Percentiles rank a stretch among this genome's conserved stretches.
These are phyloP conservation scores for Agapostemon virescens DNA, from an alignment of 2,888 invertebrate genomes.

Conservation along the genomic window DNA sequence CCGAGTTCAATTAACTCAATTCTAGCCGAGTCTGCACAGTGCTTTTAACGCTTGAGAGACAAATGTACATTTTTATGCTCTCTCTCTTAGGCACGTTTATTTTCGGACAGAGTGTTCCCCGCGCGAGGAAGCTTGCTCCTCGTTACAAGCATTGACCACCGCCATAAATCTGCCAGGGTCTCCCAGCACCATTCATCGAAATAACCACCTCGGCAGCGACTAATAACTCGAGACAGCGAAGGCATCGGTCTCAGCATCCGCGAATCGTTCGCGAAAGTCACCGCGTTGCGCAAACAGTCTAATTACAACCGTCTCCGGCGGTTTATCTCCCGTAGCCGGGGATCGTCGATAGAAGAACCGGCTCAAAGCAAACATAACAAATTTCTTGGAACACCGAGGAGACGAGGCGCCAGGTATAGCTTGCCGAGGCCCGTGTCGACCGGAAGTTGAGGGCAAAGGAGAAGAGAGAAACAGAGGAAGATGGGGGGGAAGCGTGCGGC, in stretches of 20 bases:
- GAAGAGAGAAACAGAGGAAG: background rate
- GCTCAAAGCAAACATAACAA: constrained; percentile 5
- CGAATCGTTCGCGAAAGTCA: background rate
- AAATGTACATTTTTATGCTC: no score
- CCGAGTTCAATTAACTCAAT: no score
- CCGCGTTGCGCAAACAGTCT: background rate
- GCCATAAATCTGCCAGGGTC: background rate
- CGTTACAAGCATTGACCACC: background rate
- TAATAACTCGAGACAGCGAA: background rate
- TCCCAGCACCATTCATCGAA: background rate
- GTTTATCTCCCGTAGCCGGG: background rate
- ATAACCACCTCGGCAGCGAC: background rate
- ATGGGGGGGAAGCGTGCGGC: background rate
- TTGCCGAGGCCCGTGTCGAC: background rate
- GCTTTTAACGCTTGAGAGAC: no score
- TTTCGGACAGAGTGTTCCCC: no score
- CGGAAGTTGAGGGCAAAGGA: background rate
- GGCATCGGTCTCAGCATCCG: background rate
- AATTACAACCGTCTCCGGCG: background rate
- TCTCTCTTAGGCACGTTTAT: no score
- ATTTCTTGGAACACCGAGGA: background rate
- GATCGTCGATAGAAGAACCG: background rate
- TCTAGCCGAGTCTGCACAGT: no score
- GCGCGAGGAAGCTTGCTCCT: background rate
- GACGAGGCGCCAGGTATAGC: background rate